Percentiles rank a stretch among this genome's conserved stretches.
phyloP scores from a whole-genome alignment of 2,113 vertebrate species.

The Pelmatolapia mariae region DNA sequence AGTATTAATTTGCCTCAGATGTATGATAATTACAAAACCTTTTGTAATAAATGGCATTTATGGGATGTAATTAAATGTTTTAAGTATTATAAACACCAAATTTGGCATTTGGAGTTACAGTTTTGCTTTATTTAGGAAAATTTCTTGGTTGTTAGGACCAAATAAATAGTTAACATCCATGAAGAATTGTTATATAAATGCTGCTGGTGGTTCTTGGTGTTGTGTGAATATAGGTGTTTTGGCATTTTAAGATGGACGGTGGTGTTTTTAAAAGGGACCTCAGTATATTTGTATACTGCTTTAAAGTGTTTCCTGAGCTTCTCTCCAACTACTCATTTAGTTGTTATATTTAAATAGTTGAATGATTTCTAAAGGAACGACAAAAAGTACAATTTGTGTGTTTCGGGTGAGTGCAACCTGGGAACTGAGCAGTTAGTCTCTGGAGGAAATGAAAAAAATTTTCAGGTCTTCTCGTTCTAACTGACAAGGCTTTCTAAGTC shows the following conservation, averaged over 20 bases:
- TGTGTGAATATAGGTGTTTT: neutral
- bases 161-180: neutral
- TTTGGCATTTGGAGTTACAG: neutral
- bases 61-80: neutral
- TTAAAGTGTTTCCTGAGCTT: neutral
- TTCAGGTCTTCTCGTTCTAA: neutral
- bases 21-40: neutral
- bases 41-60: neutral
- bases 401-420: neutral
- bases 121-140: neutral
- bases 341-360: neutral
- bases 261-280: neutral
- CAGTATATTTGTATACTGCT: neutral
- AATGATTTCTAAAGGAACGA: neutral
- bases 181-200: neutral
- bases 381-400: neutral
- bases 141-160: neutral
- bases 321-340: neutral
- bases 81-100: neutral
- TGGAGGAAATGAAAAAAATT: rapidly evolving
- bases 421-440: neutral
- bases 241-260: neutral
- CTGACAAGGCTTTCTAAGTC: neutral
- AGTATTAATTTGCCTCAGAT: neutral
- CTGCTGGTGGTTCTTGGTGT: neutral